Base-by-base conservation (phyloP, 2,888 invertebrate species). In the Melitaea athalia region DNA sequence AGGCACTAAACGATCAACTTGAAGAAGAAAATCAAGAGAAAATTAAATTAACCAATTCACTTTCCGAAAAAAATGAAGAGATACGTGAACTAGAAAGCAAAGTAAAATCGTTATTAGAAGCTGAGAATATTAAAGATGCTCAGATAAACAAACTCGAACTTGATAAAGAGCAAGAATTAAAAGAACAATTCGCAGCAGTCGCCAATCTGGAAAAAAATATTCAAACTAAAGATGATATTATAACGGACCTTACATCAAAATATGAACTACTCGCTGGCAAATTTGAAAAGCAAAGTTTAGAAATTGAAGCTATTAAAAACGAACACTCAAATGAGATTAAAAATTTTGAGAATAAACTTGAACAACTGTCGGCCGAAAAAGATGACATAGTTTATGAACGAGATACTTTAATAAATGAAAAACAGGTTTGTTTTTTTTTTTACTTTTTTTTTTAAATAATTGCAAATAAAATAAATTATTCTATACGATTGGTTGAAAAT, bases 161-260 rank as follows among this genome's bases (percentile, higher is more conserved):
- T 15, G 12, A 47, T 12, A 63, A 69, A 63, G 50, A 53, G 68
- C 88, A 90, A n/a, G 86, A 86, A 59, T 76, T 90, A 11, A 82
- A 82, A 57, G 87, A 88, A 38, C 62, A 75, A 81, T 85, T 42
- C 82, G 85, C 59, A 50, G 59, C 10, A 63, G 55, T 67, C 59
- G 87, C 87, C 4, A 87, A 89, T 70, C 72, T 90, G 75, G 89
- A 90, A 80, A 15, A 88, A 88, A 70, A 82, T 84, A 14, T 86
- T 84, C 53, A 86, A 88, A 75, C 88, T 89, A 71, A 52, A 10
- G 59, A 59, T 65, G 24, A 43, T 12, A 60, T 43, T 38, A 24
- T 59, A n/a, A n/a, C 15, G 0, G 43, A 65, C 14, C 50, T 62
- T 52, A 52, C 31, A 17, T 62, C 17, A n/a, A 33, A 62, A 17